A percentile compares a stretch with the other conserved stretches of the same genome.
Evolutionary conservation across 2,888 invertebrate species (phyloP).

Genomic region (Graphium colonna): DNA sequence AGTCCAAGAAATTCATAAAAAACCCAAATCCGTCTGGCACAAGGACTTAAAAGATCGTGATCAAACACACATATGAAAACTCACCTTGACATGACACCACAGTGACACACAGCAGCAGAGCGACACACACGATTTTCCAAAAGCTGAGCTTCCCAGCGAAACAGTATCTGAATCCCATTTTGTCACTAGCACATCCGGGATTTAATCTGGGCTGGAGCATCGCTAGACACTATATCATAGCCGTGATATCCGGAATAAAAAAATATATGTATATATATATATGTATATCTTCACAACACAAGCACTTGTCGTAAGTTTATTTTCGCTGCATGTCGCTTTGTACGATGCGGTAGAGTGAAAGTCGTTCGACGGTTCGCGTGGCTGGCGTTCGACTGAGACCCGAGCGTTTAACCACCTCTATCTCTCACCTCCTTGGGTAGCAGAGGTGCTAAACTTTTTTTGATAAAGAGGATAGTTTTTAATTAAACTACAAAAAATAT

Average conservation of each 20-base stretch:
- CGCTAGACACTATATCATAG: constrained; percentile 47
- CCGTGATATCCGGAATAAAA: constrained; percentile 28
- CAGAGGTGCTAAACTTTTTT: constrained; percentile 33
- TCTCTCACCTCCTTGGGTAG: constrained; percentile 40
- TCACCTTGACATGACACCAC: constrained; percentile 71
- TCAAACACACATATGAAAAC: constrained; percentile 25
- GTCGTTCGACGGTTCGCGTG: constrained; percentile 41
- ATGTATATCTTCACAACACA: constrained; percentile 53
- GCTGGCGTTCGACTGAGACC: constrained; percentile 54
- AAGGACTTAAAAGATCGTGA: too few species aligned
- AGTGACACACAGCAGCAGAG: constrained; percentile 42
- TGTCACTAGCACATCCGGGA: constrained; percentile 50
- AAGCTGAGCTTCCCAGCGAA: constrained; percentile 22
- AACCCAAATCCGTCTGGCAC: too few species aligned
- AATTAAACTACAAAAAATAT: too few species aligned
- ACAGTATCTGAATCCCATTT: constrained; percentile 45
- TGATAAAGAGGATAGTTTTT: too few species aligned
- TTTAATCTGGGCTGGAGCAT: constrained; percentile 70
- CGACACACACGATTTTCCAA: constrained; percentile 41
- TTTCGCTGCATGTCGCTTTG: constrained; percentile 33
- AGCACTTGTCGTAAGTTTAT: constrained; percentile 28
- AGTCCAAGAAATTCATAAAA: too few species aligned
- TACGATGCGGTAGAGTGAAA: constrained; percentile 36
- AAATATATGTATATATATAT: constrained; percentile 21
- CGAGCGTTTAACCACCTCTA: constrained; percentile 43